These are phyloP conservation scores for Armadillidium nasatum DNA, from an alignment of 1,140 invertebrate species.

Conservation along the genomic window DNA sequence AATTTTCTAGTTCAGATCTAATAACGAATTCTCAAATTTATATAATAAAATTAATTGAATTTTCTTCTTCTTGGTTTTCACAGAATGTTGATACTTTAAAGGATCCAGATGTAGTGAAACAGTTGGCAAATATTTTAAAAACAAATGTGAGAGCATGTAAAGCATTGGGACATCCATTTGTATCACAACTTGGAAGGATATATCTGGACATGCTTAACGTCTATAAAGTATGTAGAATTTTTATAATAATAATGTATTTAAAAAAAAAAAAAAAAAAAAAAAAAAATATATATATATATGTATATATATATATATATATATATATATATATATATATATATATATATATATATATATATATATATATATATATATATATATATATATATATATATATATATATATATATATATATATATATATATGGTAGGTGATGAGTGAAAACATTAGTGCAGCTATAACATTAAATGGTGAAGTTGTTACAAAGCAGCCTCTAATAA, in stretches of 20 bases:
- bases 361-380: no score
- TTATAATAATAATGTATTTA: no score
- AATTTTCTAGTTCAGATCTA: slow-evolving; percentile 35
- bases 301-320: no score
- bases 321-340: no score
- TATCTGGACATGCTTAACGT: slow-evolving; percentile 99
- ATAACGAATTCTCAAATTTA: neutral
- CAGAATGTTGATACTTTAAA: slow-evolving; percentile 93
- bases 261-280: no score
- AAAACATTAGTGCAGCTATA: slow-evolving; percentile 96
- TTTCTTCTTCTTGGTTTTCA: slow-evolving; percentile 31
- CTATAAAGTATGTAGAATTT: slow-evolving; percentile 65
- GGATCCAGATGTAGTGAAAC: slow-evolving; percentile 93
- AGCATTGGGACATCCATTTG: slow-evolving; percentile 92
- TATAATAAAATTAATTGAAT: neutral
- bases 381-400: no score
- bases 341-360: no score
- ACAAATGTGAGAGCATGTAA: slow-evolving; percentile 98
- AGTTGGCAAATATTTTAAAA: slow-evolving; percentile 95
- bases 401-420: neutral
- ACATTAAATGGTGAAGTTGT: slow-evolving; percentile 89
- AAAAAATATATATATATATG: no score
- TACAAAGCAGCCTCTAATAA: slow-evolving; percentile 95
- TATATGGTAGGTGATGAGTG: slow-evolving; percentile 73
- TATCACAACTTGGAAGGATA: slow-evolving; percentile 88